Base-by-base conservation (phyloP, 2,113 vertebrate species). In the Microtus oregoni region DNA sequence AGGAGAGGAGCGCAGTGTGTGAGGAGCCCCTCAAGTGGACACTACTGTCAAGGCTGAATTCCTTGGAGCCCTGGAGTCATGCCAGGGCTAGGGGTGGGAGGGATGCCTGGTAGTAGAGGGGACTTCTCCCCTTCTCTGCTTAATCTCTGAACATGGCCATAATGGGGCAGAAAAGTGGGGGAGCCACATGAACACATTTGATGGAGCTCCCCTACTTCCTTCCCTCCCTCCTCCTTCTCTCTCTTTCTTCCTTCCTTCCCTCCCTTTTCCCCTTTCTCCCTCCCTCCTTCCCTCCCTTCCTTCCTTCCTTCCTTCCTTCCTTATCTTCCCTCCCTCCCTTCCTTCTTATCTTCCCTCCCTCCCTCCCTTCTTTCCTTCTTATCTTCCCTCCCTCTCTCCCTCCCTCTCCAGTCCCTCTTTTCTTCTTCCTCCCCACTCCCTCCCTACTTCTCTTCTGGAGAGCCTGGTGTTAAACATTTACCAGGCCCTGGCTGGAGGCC, bases 381-480 rank as follows among this genome's bases (percentile, higher is more conserved):
- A 47, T 47, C 44, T 47, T 47, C 44, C 7, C 8, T 44, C 24
- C n/a, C 10, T 10, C 47, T 32, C 2, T 12, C 26, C 4, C 7
- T 24, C 2, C 4, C 7, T 1, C 19, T 1, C 12, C 4, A 26
- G 17, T 65, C 7, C 22, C 0, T 28, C 4, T n/a, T 55, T 55
- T 55, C 61, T 44, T 79, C 24, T 52, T 5, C n/a, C 32, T 65
- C 20, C 24, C 19, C 32, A 4, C 26, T 47, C 35, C 17, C 24
- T 20, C 61, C 17, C n/a, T 47, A 41, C 35, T 9, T 20, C 13
- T n/a, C 32, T 90, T 85, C 55, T 13, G 30, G 61, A 95, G 38
- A 70, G 72, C 68, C 15, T 3, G 85, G 35, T 61, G 89, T 90
- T 96, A 92, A 91, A 91, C 82, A 83, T 79, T 97, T 75, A 82